Evolutionary conservation across 2,797 vertebrate species (phyloP).

Genomic region (Nasua narica): DNA sequence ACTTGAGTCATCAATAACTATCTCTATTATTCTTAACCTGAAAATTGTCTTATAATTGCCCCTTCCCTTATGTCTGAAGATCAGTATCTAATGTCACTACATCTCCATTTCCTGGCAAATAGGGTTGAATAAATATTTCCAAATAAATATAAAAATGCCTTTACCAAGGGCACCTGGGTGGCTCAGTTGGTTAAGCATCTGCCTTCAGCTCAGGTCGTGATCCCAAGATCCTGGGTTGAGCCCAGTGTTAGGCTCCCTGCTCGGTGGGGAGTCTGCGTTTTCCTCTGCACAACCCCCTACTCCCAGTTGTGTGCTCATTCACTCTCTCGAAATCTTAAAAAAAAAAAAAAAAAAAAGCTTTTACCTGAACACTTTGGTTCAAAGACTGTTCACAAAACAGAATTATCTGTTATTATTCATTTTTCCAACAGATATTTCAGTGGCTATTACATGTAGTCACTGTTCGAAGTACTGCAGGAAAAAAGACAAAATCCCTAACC

Average conservation of each 20-base stretch:
- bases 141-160: background rate
- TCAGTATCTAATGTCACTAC: background rate
- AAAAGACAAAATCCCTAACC: background rate
- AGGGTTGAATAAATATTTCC: background rate
- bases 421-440: constrained; percentile 4
- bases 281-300: background rate
- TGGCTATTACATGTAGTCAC: background rate
- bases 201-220: background rate
- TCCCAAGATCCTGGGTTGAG: background rate
- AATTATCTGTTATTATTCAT: background rate
- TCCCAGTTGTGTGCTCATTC: too few species aligned
- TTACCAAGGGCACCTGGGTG: background rate
- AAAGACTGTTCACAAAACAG: background rate
- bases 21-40: background rate
- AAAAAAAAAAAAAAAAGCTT: background rate
- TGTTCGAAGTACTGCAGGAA: background rate
- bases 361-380: background rate
- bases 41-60: background rate
- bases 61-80: background rate
- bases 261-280: background rate
- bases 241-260: background rate
- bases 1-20: background rate
- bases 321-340: background rate
- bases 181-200: background rate
- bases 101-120: background rate